A percentile compares a stretch with the other conserved stretches of the same genome.
phyloP scores from a whole-genome alignment of 1,140 invertebrate genomes.

The Amyelois transitella region DNA sequence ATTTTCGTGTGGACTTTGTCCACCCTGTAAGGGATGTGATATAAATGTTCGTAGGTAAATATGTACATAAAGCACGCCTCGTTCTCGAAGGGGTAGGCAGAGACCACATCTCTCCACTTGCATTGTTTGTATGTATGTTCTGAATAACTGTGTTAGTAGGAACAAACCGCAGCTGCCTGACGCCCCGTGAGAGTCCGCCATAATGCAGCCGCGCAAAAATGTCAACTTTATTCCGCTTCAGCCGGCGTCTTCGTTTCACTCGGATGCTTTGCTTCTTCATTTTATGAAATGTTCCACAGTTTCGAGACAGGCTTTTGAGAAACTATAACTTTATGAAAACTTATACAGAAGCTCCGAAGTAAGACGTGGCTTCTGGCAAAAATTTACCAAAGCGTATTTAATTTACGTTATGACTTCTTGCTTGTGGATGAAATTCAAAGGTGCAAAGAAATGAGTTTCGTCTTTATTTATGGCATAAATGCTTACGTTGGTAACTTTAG shows the following conservation, averaged over 20 bases:
- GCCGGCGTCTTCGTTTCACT: constrained; percentile 63
- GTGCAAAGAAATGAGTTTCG: not conserved
- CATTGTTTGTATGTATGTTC: no score
- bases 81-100: no score
- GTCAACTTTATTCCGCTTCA: constrained; percentile 72
- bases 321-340: constrained; percentile 71
- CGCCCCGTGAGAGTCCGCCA: not conserved
- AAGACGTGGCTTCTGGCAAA: constrained; percentile 66
- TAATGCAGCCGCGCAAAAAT: constrained; percentile 72
- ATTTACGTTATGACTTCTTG: constrained; percentile 66
- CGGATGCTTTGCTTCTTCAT: constrained; percentile 65
- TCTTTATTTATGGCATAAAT: no score
- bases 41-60: no score
- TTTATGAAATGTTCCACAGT: constrained; percentile 68
- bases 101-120: no score
- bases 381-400: constrained; percentile 70
- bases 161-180: no score
- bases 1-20: no score
- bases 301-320: constrained; percentile 66
- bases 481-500: no score
- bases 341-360: constrained; percentile 56
- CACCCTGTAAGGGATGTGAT: no score
- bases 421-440: constrained; percentile 20
- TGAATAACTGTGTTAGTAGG: no score
- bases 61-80: no score